Evolutionary conservation across 2,888 invertebrate species (phyloP), one percentile per base, ranked within the genome.

Genomic region (Acleris sparsana): DNA sequence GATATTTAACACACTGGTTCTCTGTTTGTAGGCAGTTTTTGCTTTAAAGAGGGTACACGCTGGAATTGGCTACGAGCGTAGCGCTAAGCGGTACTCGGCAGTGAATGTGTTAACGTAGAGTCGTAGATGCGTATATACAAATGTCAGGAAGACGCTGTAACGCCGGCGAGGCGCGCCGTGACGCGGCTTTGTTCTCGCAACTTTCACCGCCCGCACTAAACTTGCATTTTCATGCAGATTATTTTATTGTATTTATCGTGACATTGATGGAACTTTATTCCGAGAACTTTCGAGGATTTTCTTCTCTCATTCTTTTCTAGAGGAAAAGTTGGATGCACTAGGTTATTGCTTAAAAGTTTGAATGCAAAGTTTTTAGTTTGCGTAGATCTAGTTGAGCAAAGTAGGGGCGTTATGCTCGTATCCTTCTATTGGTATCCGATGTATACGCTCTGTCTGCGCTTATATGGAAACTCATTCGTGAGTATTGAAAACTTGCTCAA

Each of bases 311-410:
- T 61, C 51, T 49, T 61, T 62, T 62, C 61, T 13, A 48, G 53
- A 60, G 66, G 20, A 66, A 62, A 66, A 66, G 66, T 66, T 65
- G 62, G 66, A 66, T 66, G 61, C 61, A 66, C 66, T 66, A 57
- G 66, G 62, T 66, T 66, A 66, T 66, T 66, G 66, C 66, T 66
- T 62, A 57, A 62, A 62, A 66, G 66, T 66, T 66, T 57, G 61
- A 53, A 62, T 62, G 52, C n/a, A 57, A 66, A 66, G 62, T 66
- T 66, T 57, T 39, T 53, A 61, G 66, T 66, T 62, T 57, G 61
- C 57, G 62, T 66, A 57, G 65, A 56, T 61, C 61, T 66, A 39
- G 65, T 65, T 49, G 59, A 18, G 48, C 39, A 56, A 20, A 63
- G 58, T 63, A 49, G 22, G 18, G 39, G 17, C 51, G 60, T 22